These are phyloP conservation scores for Penaeus monodon DNA, from an alignment of 2,888 invertebrate species.

Conservation along the genomic window DNA sequence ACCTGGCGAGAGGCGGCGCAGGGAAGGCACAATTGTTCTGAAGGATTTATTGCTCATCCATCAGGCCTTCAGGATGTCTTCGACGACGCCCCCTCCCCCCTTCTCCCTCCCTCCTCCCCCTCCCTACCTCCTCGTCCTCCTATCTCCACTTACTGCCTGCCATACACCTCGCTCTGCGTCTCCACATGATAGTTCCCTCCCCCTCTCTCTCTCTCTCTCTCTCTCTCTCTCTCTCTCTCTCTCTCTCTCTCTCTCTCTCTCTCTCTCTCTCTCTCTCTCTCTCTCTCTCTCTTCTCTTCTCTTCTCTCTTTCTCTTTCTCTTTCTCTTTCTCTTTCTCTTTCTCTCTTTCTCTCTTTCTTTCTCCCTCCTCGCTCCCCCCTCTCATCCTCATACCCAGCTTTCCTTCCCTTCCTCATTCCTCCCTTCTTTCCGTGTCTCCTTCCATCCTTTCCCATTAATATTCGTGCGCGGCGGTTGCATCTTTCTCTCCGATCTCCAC, in stretches of 20 bases:
- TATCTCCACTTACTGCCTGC: background rate
- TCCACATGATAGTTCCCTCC: background rate
- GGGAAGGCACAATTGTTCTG: slow-evolving; percentile 25
- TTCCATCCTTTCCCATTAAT: background rate
- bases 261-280: background rate
- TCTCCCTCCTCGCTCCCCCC: background rate
- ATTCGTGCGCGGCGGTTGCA: background rate
- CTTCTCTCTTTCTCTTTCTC: slow-evolving; percentile 1
- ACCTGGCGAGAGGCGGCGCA: background rate
- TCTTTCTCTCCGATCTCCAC: background rate
- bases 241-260: background rate
- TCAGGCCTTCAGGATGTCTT: slow-evolving; percentile 42
- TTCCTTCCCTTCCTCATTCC: background rate
- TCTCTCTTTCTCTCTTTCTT: too few species aligned
- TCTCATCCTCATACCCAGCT: background rate
- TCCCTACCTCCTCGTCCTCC: background rate
- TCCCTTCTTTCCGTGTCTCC: background rate
- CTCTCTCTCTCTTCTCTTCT: background rate
- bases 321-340: background rate
- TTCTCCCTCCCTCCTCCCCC: background rate
- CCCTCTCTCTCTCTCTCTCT: slow-evolving; percentile 12
- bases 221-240: slow-evolving; percentile 32
- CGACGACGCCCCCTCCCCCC: background rate
- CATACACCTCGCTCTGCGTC: background rate
- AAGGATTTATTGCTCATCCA: slow-evolving; percentile 51